These are phyloP conservation scores for Hyperoplus lanceolatus DNA, from an alignment of 2,797 vertebrate species.

Conservation along the genomic window DNA sequence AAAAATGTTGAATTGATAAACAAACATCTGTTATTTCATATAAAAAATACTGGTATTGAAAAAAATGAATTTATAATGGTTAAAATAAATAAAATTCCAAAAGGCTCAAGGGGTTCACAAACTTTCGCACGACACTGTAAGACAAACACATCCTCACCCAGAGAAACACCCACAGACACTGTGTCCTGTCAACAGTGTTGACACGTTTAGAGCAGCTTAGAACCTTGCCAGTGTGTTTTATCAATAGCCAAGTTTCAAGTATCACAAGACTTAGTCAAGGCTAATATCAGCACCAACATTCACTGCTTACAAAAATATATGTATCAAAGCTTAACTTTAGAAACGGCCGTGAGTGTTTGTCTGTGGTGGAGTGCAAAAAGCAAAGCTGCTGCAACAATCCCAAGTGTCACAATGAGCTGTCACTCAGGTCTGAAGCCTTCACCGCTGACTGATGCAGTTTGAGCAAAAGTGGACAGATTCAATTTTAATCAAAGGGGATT, in stretches of 20 bases:
- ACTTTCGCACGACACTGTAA: no score
- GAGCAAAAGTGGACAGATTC: slow-evolving; percentile 72
- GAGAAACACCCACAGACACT: slow-evolving; percentile 19
- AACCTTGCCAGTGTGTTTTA: slow-evolving; percentile 7
- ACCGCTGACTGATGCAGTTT: slow-evolving; percentile 61
- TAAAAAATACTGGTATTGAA: no score
- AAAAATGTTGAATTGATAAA: no score
- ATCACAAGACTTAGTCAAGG: slow-evolving; percentile 30
- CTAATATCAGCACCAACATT: slow-evolving; percentile 22
- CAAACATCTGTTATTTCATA: no score
- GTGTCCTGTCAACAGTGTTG: slow-evolving; percentile 21
- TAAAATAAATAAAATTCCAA: no score
- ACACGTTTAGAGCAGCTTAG: slow-evolving; percentile 19
- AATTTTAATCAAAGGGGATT: slow-evolving; percentile 77
- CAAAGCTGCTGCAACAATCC: slow-evolving; percentile 43
- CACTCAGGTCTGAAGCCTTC: slow-evolving; percentile 56
- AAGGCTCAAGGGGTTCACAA: no score
- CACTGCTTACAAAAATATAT: slow-evolving; percentile 6
- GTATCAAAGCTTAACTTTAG: slow-evolving; percentile 4
- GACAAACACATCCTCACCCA: slow-evolving; percentile 12
- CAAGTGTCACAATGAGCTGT: slow-evolving; percentile 58
- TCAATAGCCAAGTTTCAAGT: slow-evolving; percentile 22
- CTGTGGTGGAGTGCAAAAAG: neutral
- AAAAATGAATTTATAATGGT: no score
- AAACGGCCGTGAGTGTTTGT: neutral